Conservation (phyloP, 2,113 vertebrate genomes). For the Cyphotilapia sp. region DNA sequence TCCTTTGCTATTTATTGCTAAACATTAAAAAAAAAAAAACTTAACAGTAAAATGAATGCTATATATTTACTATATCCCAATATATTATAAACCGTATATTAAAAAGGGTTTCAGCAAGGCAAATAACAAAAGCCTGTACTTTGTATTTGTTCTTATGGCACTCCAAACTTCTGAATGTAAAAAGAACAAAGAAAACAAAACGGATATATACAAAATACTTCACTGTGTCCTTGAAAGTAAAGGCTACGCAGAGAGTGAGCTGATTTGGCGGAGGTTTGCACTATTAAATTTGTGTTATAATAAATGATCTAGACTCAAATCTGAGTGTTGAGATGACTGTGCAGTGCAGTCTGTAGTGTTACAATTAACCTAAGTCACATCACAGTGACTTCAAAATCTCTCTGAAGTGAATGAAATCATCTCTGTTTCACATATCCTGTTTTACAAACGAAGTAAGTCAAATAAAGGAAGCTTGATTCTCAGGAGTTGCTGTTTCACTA, state of each 20-base stretch:
- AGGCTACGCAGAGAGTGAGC: neutral
- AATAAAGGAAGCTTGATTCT: neutral
- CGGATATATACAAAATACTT: neutral
- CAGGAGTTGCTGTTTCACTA: neutral
- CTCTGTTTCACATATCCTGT: neutral
- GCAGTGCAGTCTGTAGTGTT: neutral
- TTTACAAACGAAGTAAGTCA: neutral
- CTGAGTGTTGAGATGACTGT: neutral
- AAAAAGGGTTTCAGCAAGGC: neutral
- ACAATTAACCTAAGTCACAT: neutral
- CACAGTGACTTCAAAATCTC: neutral
- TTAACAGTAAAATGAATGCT: neutral
- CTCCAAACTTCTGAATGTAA: neutral
- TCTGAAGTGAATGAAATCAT: neutral
- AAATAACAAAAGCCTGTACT: neutral
- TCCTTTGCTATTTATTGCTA: neutral
- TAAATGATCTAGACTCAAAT: neutral
- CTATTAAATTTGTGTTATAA: neutral
- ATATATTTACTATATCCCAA: neutral
- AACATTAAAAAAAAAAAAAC: neutral
- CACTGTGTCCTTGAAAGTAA: neutral
- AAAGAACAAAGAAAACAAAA: neutral
- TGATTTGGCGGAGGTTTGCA: neutral
- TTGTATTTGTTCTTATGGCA: neutral
- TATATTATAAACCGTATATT: neutral